Conservation (phyloP, 2,888 invertebrate species). For the Sinotaia quadrata region DNA sequence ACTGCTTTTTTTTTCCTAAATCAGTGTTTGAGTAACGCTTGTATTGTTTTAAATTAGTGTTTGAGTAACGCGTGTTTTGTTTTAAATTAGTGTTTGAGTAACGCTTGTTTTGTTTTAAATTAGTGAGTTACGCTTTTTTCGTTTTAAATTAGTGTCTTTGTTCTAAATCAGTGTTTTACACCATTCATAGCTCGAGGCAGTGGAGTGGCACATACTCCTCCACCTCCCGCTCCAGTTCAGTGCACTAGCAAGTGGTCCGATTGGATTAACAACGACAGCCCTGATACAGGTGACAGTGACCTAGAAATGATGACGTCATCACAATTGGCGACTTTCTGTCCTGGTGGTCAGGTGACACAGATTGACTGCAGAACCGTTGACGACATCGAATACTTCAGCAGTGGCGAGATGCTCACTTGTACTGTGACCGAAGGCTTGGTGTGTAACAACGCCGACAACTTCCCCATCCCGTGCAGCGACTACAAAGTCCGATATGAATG, state of each 20-base stretch:
- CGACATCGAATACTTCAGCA: conserved; percentile 47
- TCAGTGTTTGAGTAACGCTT: too few relatives aligned
- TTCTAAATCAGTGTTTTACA: too few relatives aligned
- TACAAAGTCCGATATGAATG: conserved; percentile 48
- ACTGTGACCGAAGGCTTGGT: conserved; percentile 80
- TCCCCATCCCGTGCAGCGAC: conserved; percentile 55
- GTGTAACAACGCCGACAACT: conserved; percentile 74
- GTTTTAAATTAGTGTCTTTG: too few relatives aligned
- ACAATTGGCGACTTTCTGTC: conserved; percentile 52
- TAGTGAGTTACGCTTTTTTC: too few relatives aligned
- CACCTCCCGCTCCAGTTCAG: background rate
- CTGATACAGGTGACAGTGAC: conserved; percentile 48
- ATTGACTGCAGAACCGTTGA: conserved; percentile 61
- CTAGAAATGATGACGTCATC: conserved; percentile 45
- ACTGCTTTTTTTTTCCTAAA: too few relatives aligned
- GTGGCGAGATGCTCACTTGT: conserved; percentile 56
- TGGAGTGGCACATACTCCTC: background rate
- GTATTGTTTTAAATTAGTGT: too few relatives aligned
- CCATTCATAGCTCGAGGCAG: too few relatives aligned
- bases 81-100: too few relatives aligned
- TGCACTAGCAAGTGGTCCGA: conserved; percentile 46
- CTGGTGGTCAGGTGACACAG: conserved; percentile 53
- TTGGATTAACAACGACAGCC: conserved; percentile 58
- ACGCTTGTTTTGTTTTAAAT: too few relatives aligned
- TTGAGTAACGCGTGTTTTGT: too few relatives aligned